Evolutionary conservation across 2,797 vertebrate species (phyloP).

Genomic region (Iguana delicatissima): DNA sequence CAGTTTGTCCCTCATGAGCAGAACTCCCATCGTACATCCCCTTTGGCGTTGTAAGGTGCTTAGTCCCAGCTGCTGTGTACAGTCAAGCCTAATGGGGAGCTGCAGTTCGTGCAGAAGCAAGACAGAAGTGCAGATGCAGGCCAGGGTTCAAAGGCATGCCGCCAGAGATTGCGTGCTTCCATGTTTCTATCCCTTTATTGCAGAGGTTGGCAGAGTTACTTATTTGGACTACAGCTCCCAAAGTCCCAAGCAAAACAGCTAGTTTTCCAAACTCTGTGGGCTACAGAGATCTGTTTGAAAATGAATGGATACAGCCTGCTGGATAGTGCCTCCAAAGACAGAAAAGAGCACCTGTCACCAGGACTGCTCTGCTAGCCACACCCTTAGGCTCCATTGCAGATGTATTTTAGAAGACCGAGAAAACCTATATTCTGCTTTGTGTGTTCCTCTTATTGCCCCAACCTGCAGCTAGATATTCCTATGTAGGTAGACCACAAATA

Average conservation of each 20-base stretch:
- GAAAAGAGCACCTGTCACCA: not conserved
- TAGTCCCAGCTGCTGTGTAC: not conserved
- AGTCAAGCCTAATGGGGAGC: not conserved
- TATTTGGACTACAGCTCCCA: too few relatives aligned
- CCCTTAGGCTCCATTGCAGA: too few relatives aligned
- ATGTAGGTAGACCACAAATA: too few relatives aligned
- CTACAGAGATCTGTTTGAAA: not conserved
- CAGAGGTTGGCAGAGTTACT: too few relatives aligned
- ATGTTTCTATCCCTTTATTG: not conserved
- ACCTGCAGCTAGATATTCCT: not conserved
- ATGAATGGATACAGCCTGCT: not conserved
- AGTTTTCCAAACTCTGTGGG: not conserved
- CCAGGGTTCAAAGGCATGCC: not conserved
- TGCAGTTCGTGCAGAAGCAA: not conserved
- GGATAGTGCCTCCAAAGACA: not conserved
- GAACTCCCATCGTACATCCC: not conserved
- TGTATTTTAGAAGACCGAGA: too few relatives aligned
- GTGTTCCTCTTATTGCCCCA: not conserved
- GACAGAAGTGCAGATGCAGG: not conserved
- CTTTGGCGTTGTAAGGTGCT: too few relatives aligned
- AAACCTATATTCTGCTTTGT: not conserved
- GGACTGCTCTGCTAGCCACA: too few relatives aligned
- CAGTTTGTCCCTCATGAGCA: not conserved
- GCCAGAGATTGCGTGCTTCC: not conserved
- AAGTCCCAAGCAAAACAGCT: too few relatives aligned